Base-by-base conservation (phyloP, 1,140 invertebrate species). In the Scaptomyza hsui region DNA sequence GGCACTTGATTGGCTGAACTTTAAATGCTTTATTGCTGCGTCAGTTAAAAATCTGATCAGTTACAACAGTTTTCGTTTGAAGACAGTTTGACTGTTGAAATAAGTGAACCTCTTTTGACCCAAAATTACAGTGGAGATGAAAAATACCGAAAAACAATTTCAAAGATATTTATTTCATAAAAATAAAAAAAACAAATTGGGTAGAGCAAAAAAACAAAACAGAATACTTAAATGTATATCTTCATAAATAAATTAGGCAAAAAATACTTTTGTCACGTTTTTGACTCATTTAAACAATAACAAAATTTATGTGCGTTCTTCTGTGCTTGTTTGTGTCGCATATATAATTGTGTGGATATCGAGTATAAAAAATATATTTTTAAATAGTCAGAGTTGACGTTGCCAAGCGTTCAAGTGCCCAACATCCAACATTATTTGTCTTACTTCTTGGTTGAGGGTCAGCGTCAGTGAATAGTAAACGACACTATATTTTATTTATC, bases 191-290 rank as follows among this genome's bases (percentile, higher is more conserved):
- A 47, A 26, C 24, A 19, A 65, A 19, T 57, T 35, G 15, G 6
- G 24, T 21, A 19, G 9, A 41, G 56, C 42, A 55, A 61, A 15
- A 59, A 59, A 44, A 52, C 48, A 60, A 68, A 42, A 48, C 35
- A 21, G 32, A 55, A 55, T 16, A 56, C 48, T 44, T 16, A 45
- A 35, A 49, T 61, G 35, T 64, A n/a, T n/a, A n/a, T 51, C 29
- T 49, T 19, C 26, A 48, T 55, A 49, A 62, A 82, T 75, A 78
- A 83, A 78, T 79, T 80, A 68, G 76, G 35, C 44, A 61, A 44
- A 21, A 67, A 72, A 69, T 72, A 61, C 45, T 55, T 49, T 71
- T 76, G 81, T 86, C 81, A 86, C 81, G 81, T 86, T 86, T 86
- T 88, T 81, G 77, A 77, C 81, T 85, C 65, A 80, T 71, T 70